Evolutionary conservation across 2,888 invertebrate genomes (phyloP).

Genomic region (Ectropis crepuscularia): DNA sequence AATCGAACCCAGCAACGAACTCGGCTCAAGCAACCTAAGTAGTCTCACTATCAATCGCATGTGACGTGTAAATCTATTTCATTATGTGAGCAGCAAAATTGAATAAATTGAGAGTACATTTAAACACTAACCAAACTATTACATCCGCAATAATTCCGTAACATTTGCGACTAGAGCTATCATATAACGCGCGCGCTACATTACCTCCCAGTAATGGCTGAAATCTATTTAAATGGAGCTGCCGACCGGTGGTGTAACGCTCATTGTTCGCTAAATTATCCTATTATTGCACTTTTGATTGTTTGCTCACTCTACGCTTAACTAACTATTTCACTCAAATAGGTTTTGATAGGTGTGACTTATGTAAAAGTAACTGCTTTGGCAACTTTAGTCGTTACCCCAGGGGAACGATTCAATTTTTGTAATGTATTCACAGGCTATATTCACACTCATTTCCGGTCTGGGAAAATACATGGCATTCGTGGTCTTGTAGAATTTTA

Average conservation of each 20-base stretch:
- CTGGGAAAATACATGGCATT: too few species aligned
- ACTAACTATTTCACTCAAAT: neutral
- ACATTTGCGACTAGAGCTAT: neutral
- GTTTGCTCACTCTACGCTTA: slow-evolving; percentile 1
- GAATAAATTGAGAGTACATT: neutral
- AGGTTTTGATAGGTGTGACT: neutral
- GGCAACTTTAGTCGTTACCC: too few species aligned
- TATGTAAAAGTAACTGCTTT: too few species aligned
- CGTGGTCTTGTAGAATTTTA: too few species aligned
- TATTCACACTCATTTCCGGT: too few species aligned
- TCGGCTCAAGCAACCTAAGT: too few species aligned
- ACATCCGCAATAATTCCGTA: slow-evolving; percentile 15
- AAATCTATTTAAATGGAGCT: slow-evolving; percentile 15
- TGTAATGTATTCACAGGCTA: too few species aligned
- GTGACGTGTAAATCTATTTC: neutral
- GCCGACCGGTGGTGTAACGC: slow-evolving; percentile 9
- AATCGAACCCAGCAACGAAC: too few species aligned
- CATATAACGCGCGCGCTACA: slow-evolving; percentile 10
- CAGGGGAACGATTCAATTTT: too few species aligned
- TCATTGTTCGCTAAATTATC: slow-evolving; percentile 12
- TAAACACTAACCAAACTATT: neutral
- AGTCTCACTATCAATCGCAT: too few species aligned
- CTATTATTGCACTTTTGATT: slow-evolving; percentile 11
- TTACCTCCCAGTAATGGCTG: slow-evolving; percentile 14
- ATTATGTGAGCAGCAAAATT: neutral